Evolutionary conservation across 2,797 vertebrate genomes (phyloP).

Genomic region (Acanthurus lineatus): DNA sequence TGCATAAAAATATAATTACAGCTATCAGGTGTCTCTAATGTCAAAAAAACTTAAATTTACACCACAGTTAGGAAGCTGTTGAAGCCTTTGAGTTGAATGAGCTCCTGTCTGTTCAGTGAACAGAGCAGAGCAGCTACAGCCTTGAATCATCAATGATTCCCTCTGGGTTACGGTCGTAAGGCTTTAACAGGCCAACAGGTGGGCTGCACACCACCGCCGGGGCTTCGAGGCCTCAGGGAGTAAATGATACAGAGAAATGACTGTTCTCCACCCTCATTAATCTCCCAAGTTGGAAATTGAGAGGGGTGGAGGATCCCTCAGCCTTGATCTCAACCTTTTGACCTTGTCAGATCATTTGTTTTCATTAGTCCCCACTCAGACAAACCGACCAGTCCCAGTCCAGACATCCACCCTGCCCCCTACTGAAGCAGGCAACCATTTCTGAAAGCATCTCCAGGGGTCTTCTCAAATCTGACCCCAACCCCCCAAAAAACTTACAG

Average conservation of each 20-base stretch:
- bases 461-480: constrained; percentile 39
- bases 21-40: background rate
- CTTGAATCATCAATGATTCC: constrained; percentile 28
- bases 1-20: background rate
- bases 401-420: constrained; percentile 62
- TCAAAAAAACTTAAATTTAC: constrained; percentile 5
- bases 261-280: constrained; percentile 83
- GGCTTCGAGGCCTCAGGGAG: constrained; percentile 74
- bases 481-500: constrained; percentile 41
- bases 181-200: constrained; percentile 82
- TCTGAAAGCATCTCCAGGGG: constrained; percentile 70
- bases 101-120: constrained; percentile 32
- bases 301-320: constrained; percentile 72
- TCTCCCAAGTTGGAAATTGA: constrained; percentile 82
- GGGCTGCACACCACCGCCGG: constrained; percentile 65
- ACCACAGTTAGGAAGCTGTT: background rate
- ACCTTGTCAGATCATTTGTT: constrained; percentile 85
- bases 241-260: constrained; percentile 85
- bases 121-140: constrained; percentile 16
- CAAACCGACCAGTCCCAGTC: constrained; percentile 61
- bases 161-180: constrained; percentile 58
- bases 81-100: background rate
- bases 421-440: constrained; percentile 41
- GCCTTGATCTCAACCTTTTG: constrained; percentile 86
- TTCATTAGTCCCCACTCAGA: constrained; percentile 84